Percentiles rank a stretch among this genome's conserved stretches.
Evolutionary conservation across 2,797 vertebrate species (phyloP).

Genomic region (Centropyge bicolor): DNA sequence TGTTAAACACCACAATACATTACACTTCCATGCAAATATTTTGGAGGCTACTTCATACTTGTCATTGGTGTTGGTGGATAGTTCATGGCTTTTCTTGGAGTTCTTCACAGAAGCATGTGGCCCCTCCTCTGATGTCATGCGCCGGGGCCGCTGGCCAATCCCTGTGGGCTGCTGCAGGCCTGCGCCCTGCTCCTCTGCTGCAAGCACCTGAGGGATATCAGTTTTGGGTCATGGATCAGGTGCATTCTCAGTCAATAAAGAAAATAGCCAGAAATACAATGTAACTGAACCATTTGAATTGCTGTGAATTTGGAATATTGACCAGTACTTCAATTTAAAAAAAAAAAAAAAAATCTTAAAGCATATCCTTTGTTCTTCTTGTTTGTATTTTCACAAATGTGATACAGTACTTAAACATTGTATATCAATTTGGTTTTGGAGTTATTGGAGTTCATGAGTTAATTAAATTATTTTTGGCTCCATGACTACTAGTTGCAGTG

Average conservation of each 20-base stretch:
- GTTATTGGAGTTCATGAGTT: not conserved
- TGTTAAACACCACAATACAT: not conserved
- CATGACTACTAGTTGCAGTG: not conserved
- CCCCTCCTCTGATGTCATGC: slow-evolving; percentile 66
- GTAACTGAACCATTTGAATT: not conserved
- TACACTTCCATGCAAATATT: not conserved
- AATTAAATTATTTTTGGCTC: not conserved
- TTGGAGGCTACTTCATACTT: slow-evolving; percentile 24
- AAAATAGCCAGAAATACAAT: not conserved
- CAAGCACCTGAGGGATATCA: slow-evolving; percentile 81
- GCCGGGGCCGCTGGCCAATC: slow-evolving; percentile 93
- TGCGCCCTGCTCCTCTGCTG: slow-evolving; percentile 88
- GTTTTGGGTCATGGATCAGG: not conserved
- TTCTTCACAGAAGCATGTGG: slow-evolving; percentile 27
- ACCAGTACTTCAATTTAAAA: not conserved
- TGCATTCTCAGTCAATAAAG: not conserved
- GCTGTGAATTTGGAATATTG: not conserved
- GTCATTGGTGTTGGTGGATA: slow-evolving; percentile 27
- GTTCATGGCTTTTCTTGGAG: slow-evolving; percentile 31
- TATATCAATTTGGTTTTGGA: not conserved
- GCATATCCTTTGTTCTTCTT: not conserved
- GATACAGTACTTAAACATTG: not conserved
- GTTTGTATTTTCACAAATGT: not conserved
- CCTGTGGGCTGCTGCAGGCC: slow-evolving; percentile 95
- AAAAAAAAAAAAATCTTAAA: not conserved